Base-by-base conservation (phyloP, 2,113 vertebrate species). In the Syngnathus typhle region DNA sequence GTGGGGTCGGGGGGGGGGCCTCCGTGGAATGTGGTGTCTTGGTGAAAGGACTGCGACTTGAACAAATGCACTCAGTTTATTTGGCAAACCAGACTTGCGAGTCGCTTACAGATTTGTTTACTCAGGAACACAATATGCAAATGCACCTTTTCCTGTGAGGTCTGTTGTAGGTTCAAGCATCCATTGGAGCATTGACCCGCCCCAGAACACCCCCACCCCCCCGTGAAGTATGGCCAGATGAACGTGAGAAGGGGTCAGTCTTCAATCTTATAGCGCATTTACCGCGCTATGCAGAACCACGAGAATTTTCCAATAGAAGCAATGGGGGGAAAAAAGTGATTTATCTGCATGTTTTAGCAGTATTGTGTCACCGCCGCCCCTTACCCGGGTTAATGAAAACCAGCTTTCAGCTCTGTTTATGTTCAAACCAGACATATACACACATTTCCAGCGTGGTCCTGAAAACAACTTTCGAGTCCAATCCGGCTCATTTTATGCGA, bases 1-100 rank as follows among this genome's bases (percentile, higher is more conserved):
- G 84, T 75, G 80, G 84, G 78, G 86, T 23, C n/a, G n/a, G 11
- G 75, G 82, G 84, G 80, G 81, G 84, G 88, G 85, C 74, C 74
- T 70, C 71, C 82, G 77, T 83, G 89, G 89, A 91, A 90, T 91
- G 89, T 87, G 82, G 83, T 85, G 73, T 86, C 83, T 87, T 86
- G 86, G 86, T 89, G 84, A 89, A 90, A 89, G 81, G 82, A 67
- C 73, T 75, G 61, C 73, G 77, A 77, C 83, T 83, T 85, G 85
- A 90, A 87, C 85, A 90, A 89, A 90, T 85, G 84, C 69, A 82
- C 67, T 76, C 72, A 70, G 86, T 86, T 86, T 87, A 88, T 90
- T 88, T 88, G 88, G 82, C 82, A 84, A 85, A 88, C 82, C 85
- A 84, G 78, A 84, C 76, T 71, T 82, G 66, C 85, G 79, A 75